Evolutionary conservation across 2,113 vertebrate genomes (phyloP), one percentile per base, ranked within the genome.

Genomic region (Tangachromis dhanisi): DNA sequence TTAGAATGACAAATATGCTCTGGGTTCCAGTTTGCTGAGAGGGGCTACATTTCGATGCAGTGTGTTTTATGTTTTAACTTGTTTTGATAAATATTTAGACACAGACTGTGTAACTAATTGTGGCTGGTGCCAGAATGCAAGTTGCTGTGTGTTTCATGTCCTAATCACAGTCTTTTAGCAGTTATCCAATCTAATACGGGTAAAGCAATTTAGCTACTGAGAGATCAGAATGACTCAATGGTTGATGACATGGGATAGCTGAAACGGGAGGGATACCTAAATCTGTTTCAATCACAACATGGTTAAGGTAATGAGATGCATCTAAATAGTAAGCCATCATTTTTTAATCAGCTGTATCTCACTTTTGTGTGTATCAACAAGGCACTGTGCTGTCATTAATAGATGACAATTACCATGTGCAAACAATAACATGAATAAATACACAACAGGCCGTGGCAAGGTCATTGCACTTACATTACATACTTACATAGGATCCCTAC

Each of bases 241-340:
- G 4, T 76, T 8, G 68, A 29, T 47, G 68, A 76, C n/a, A 47
- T 0, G 40, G 40, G 40, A 29, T 47, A 17, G 40, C 40, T 47
- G 68, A 11, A 29, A 26, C 0, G 14, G 13, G 68, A 73, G 40
- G 68, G 6, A 14, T 7, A 73, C 40, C 68, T 9, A 47, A 76
- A 17, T 76, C 40, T 8, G 9, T 47, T 76, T 29, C 66, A 73
- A 26, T 73, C 68, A 73, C 68, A 73, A 76, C 40, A 47, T 76
- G 8, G 14, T 45, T 68, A 40, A 68, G 33, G 35, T 40, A 68
- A 68, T 68, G 63, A 68, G 63, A 68, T 68, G 63, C 35, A 40
- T 1, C 63, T 68, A 68, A 68, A 68, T 40, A 40, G 33, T 14
- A 21, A 40, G 63, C 35, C 33, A 6, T 40, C 6, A 73, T 45